Percentiles rank a stretch among this genome's conserved stretches.
These are phyloP conservation scores for Chondrosia reniformis DNA, from an alignment of 37 sponge, comb jelly and placozoan species.

Conservation along the genomic window DNA sequence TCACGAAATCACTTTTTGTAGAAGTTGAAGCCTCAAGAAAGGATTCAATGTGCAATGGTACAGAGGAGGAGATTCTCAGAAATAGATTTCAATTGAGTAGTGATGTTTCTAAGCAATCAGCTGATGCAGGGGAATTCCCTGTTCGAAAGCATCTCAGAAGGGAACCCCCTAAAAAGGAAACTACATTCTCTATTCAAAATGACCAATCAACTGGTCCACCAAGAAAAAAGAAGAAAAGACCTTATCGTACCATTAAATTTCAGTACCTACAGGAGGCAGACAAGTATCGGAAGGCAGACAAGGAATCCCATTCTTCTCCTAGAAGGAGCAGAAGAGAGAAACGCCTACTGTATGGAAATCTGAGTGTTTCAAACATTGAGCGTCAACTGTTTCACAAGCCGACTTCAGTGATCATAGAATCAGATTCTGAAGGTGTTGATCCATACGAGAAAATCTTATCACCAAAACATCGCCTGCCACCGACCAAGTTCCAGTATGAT, in stretches of 20 bases:
- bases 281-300: no score
- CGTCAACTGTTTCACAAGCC: slow-evolving; percentile 34
- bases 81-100: no score
- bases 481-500: neutral
- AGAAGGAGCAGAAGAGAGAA: slow-evolving; percentile 68
- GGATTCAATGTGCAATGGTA: no score
- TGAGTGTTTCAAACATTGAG: slow-evolving; percentile 54
- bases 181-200: no score
- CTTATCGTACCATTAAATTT: no score
- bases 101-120: neutral
- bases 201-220: no score
- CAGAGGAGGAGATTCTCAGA: no score
- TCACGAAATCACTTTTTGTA: no score
- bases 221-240: no score
- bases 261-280: no score
- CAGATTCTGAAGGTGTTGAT: slow-evolving; percentile 63
- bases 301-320: neutral
- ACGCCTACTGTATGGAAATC: slow-evolving; percentile 56
- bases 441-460: slow-evolving; percentile 79
- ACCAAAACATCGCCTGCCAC: slow-evolving; percentile 18
- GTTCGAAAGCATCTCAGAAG: neutral
- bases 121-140: slow-evolving; percentile 10
- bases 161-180: neutral
- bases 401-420: neutral
- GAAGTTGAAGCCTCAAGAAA: no score